phyloP scores from a whole-genome alignment of 2,888 invertebrate genomes.

The Sylvicola fuscatus region DNA sequence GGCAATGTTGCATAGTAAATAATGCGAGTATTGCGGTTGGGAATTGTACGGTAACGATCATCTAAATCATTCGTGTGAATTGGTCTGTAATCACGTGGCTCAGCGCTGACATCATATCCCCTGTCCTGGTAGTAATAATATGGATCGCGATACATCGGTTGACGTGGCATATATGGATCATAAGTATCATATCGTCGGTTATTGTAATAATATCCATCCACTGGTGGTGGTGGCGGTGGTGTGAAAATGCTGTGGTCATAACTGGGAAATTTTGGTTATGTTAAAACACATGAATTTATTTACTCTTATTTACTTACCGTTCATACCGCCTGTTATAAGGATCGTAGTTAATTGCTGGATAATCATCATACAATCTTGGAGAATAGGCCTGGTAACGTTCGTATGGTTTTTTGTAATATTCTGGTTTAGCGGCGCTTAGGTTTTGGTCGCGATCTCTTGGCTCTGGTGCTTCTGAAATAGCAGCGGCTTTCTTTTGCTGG shows the following conservation, averaged over 20 bases:
- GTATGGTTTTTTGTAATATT: slow-evolving; percentile 1
- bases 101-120: slow-evolving; percentile 18
- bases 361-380: too few species aligned
- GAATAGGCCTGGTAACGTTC: neutral
- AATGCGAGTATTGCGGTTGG: slow-evolving; percentile 27
- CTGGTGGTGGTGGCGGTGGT: slow-evolving; percentile 6
- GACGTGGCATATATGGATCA: slow-evolving; percentile 16
- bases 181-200: slow-evolving; percentile 5
- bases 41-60: slow-evolving; percentile 13
- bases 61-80: slow-evolving; percentile 18
- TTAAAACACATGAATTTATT: neutral
- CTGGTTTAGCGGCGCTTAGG: slow-evolving; percentile 4
- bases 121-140: slow-evolving; percentile 23
- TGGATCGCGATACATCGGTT: slow-evolving; percentile 19
- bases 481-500: slow-evolving; percentile 28
- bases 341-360: too few species aligned
- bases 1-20: slow-evolving; percentile 51
- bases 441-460: slow-evolving; percentile 1
- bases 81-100: slow-evolving; percentile 17
- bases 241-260: too few species aligned
- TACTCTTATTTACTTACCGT: neutral
- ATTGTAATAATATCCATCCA: slow-evolving; percentile 20
- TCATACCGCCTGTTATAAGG: neutral
- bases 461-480: neutral
- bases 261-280: too few species aligned